Conservation (phyloP, 1,140 invertebrate species). For the Aleiodes sp. region DNA sequence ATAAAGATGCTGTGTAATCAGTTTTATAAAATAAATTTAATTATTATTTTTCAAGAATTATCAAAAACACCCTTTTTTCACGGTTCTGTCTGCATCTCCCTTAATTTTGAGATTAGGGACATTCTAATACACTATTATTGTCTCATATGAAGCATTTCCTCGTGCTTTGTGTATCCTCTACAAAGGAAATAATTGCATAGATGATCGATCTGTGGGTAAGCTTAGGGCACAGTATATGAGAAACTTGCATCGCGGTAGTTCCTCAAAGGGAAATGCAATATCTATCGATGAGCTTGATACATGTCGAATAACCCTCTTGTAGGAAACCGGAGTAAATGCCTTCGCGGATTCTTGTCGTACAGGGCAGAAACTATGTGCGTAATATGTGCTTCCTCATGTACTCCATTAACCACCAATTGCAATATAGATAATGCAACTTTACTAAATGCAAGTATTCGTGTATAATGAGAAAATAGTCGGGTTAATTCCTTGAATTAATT, state of each 20-base stretch:
- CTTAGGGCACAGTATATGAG: constrained; percentile 23
- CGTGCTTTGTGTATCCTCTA: constrained; percentile 8
- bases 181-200: constrained; percentile 27
- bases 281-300: constrained; percentile 25
- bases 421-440: neutral
- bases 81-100: too few species aligned
- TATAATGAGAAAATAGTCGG: neutral
- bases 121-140: neutral
- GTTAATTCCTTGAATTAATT: neutral
- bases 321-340: constrained; percentile 25
- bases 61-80: too few species aligned
- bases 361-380: neutral
- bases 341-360: constrained; percentile 21
- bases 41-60: too few species aligned
- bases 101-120: too few species aligned
- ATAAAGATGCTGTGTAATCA: too few species aligned
- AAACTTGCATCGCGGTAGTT: constrained; percentile 17
- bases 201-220: constrained; percentile 14
- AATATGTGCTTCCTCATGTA: neutral
- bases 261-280: constrained; percentile 29
- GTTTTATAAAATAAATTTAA: too few species aligned
- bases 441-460: neutral
- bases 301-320: constrained; percentile 21
- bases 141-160: constrained; percentile 5
- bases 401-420: neutral